Base-by-base conservation (phyloP, 2,113 vertebrate species). In the Grammomys surdaster region DNA sequence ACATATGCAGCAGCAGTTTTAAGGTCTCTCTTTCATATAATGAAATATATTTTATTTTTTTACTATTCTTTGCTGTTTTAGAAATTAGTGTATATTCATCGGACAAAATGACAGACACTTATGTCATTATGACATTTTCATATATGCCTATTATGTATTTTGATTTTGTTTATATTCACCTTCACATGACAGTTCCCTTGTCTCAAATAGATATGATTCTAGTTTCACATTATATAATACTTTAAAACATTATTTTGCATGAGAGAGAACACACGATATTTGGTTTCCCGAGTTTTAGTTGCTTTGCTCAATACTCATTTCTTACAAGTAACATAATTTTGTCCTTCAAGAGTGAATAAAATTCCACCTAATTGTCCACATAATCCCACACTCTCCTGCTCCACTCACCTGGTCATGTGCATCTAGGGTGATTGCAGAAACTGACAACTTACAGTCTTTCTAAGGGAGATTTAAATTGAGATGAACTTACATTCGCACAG, bases 381-480 rank as follows among this genome's bases (percentile, higher is more conserved):
- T n/a, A n/a, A n/a, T n/a, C n/a, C n/a, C n/a, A n/a, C n/a, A n/a
- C n/a, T n/a, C n/a, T n/a, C 16, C 4, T 3, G 33, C 26, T 17
- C 2, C n/a, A 46, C 56, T 63, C 58, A 8, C 54, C 63, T 51
- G 19, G 6, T 51, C 31, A 51, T 13, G 3, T 48, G 48, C 19
- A 87, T 48, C 16, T 67, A 67, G 28, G 43, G 1, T 51, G 6
- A 36, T 7, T 51, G 10, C 3, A 87, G 51, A 48, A 69, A 26
- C 8, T 80, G 31, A 56, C 3, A 7, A 84, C 17, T 63, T 36
- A 31, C 33, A 22, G 9, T 51, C 80, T 88, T 46, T 76, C 73
- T 56, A 65, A 93, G 28, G 19, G 14, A 65, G 77, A 94, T 51
- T 88, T 90, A 77, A 77, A 78, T 80, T 93, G 89, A 93, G 54